Evolutionary conservation across 2,113 vertebrate genomes (phyloP).

Genomic region (Laterallus jamaicensis): DNA sequence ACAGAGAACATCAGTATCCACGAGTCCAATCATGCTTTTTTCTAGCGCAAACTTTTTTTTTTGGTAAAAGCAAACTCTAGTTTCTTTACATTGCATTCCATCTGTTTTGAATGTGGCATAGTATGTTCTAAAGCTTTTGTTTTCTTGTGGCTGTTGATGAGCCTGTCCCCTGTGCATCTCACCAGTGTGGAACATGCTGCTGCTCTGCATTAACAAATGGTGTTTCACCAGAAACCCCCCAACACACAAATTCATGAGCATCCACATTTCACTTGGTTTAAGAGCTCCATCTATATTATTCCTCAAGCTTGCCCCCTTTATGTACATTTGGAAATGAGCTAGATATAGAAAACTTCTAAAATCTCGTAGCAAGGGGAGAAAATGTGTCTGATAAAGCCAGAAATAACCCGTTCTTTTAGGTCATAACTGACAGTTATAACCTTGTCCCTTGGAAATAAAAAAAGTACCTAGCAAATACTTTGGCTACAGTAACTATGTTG

Average conservation of each 20-base stretch:
- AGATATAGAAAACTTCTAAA: neutral
- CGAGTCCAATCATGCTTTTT: neutral
- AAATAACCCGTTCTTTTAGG: neutral
- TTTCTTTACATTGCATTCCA: neutral
- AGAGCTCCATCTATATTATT: neutral
- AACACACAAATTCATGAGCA: neutral
- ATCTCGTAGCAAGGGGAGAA: neutral
- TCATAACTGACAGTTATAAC: neutral
- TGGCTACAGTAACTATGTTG: neutral
- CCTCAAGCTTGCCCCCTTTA: neutral
- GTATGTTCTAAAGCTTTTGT: neutral
- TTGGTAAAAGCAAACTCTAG: neutral
- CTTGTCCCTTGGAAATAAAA: neutral
- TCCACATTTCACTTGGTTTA: neutral
- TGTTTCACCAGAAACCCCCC: neutral
- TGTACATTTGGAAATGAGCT: neutral
- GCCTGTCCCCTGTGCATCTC: neutral
- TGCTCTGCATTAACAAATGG: neutral
- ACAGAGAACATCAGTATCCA: neutral
- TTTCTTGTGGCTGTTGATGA: neutral
- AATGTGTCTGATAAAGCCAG: neutral
- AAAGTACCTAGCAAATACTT: neutral
- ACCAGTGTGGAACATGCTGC: neutral
- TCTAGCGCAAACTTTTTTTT: neutral
- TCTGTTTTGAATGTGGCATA: neutral